Evolutionary conservation across 1,140 invertebrate species (phyloP).

Genomic region (Ladona fulva): DNA sequence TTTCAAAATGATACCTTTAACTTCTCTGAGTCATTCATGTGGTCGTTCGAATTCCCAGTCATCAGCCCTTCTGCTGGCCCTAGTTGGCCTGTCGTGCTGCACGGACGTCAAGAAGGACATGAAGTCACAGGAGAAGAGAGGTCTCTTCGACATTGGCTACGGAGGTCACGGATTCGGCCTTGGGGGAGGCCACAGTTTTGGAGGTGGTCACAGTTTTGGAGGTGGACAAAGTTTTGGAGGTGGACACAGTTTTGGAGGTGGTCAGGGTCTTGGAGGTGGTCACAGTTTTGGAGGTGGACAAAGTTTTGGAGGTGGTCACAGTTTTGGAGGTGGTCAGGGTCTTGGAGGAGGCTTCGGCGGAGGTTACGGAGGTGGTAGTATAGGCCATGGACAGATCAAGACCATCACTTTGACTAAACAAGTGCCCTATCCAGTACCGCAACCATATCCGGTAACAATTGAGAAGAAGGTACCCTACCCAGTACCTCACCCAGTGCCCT

Average conservation of each 20-base stretch:
- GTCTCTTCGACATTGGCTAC: slow-evolving; percentile 3
- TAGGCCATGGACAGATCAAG: slow-evolving; percentile 35
- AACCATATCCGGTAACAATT: slow-evolving; percentile 37
- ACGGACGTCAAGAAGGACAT: neutral
- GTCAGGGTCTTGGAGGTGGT: no score
- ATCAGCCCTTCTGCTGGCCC: neutral
- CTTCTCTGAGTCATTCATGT: no score
- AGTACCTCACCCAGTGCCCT: slow-evolving; percentile 25
- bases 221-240: no score
- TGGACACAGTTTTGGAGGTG: no score
- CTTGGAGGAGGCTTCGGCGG: no score
- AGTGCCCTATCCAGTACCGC: slow-evolving; percentile 35
- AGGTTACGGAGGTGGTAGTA: neutral
- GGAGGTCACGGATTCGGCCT: neutral
- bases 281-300: no score
- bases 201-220: no score
- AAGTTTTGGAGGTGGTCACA: neutral
- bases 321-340: neutral
- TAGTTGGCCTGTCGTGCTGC: neutral
- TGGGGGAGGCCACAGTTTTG: no score
- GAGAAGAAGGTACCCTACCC: slow-evolving; percentile 34
- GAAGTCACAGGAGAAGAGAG: neutral
- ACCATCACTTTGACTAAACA: slow-evolving; percentile 41
- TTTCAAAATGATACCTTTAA: no score
- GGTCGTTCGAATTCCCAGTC: no score